Conservation (phyloP, 2,888 invertebrate genomes). For the Tineola bisselliella region DNA sequence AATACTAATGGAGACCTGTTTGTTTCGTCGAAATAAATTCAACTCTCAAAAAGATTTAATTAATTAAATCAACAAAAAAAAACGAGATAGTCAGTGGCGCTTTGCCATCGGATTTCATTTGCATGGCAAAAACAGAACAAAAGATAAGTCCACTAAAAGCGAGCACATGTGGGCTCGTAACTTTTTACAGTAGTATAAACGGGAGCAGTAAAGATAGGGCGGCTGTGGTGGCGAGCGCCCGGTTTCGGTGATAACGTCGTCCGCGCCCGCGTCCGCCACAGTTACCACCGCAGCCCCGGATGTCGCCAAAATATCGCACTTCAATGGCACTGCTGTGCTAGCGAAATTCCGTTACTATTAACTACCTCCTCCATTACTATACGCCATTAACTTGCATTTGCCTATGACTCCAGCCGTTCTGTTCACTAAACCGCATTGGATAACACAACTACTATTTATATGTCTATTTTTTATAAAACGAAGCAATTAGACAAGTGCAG, state of each 20-base stretch:
- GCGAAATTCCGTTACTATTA: conserved; percentile 2
- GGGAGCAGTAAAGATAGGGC: conserved; percentile 23
- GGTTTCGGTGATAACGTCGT: neutral
- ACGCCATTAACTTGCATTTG: neutral
- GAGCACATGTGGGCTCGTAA: conserved; percentile 20
- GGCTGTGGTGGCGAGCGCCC: neutral
- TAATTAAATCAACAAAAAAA: conserved; percentile 12
- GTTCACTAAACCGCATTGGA: neutral
- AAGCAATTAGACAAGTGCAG: neutral
- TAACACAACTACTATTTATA: too few relatives aligned
- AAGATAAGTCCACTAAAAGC: conserved; percentile 22
- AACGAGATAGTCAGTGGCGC: conserved; percentile 1
- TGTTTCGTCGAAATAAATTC: neutral
- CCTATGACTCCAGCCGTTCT: neutral
- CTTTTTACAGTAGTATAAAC: conserved; percentile 23
- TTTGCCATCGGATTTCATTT: conserved; percentile 15
- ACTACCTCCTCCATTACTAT: neutral
- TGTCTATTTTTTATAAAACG: neutral
- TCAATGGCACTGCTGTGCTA: neutral
- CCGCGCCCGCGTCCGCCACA: neutral
- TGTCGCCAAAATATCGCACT: neutral
- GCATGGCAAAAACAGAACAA: conserved; percentile 17
- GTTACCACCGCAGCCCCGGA: neutral
- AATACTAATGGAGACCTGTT: neutral
- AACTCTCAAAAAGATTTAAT: neutral